Conservation (phyloP, 2,797 vertebrate genomes). For the Avahi laniger region DNA sequence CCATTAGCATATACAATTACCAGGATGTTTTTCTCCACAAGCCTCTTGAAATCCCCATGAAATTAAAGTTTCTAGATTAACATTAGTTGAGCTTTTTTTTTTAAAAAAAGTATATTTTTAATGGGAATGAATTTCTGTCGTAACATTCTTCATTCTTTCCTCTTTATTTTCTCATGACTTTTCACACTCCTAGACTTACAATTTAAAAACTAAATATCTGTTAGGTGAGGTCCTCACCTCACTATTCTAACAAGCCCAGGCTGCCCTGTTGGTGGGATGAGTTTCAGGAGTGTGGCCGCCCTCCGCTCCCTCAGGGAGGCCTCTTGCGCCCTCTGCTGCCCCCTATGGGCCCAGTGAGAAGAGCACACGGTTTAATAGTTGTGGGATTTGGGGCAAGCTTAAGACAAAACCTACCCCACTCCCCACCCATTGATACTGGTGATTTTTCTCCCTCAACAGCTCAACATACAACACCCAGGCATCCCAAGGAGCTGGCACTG, state of each 20-base stretch:
- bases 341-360: not conserved
- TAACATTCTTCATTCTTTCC: conserved; percentile 35
- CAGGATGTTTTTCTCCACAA: not conserved
- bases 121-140: conserved; percentile 37
- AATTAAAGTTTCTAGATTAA: conserved; percentile 59
- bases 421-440: not conserved
- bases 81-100: not conserved
- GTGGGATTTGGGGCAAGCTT: not conserved
- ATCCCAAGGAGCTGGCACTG: not conserved
- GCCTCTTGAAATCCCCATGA: conserved; percentile 48
- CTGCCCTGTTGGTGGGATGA: not conserved
- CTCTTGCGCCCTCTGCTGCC: not conserved
- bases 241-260: not conserved
- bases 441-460: not conserved
- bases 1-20: conserved; percentile 56
- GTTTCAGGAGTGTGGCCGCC: not conserved
- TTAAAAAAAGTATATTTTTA: not conserved
- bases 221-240: not conserved
- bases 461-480: not conserved
- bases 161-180: conserved; percentile 20
- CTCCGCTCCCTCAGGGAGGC: not conserved
- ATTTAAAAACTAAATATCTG: not conserved
- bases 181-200: not conserved
- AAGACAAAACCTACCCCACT: not conserved
- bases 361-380: not conserved